Conservation (phyloP, 2,113 vertebrate genomes). For the Cephalophus harveyi region DNA sequence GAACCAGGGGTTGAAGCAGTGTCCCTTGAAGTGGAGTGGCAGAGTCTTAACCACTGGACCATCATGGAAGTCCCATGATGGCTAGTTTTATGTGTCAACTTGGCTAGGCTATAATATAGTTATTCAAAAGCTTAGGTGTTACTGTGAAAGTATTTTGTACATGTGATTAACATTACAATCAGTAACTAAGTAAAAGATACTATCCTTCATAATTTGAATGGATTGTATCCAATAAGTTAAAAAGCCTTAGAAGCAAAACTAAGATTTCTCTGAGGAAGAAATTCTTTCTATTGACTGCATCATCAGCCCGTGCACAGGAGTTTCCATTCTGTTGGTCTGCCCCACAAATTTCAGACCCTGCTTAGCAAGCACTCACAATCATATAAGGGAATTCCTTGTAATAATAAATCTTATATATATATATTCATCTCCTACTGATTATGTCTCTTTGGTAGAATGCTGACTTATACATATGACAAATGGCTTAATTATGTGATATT, state of each 20-base stretch:
- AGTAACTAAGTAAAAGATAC: background rate
- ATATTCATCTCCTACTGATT: background rate
- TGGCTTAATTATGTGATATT: background rate
- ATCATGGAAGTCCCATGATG: background rate
- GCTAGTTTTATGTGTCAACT: background rate
- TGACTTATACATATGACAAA: background rate
- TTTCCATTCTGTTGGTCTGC: background rate
- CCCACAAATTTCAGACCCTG: background rate
- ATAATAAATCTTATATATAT: background rate
- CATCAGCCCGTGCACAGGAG: background rate
- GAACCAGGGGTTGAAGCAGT: background rate
- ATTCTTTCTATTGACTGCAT: background rate
- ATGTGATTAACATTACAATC: background rate
- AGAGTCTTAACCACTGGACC: background rate
- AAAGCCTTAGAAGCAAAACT: background rate
- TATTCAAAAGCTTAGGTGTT: background rate
- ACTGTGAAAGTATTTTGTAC: background rate
- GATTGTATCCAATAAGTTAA: background rate
- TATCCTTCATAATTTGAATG: background rate
- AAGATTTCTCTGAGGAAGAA: background rate
- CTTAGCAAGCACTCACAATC: background rate
- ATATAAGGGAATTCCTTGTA: background rate
- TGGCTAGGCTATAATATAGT: background rate
- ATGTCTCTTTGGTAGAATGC: background rate
- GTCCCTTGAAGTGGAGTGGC: background rate